Conservation (phyloP, 2,113 vertebrate species). For the Rissa tridactyla region DNA sequence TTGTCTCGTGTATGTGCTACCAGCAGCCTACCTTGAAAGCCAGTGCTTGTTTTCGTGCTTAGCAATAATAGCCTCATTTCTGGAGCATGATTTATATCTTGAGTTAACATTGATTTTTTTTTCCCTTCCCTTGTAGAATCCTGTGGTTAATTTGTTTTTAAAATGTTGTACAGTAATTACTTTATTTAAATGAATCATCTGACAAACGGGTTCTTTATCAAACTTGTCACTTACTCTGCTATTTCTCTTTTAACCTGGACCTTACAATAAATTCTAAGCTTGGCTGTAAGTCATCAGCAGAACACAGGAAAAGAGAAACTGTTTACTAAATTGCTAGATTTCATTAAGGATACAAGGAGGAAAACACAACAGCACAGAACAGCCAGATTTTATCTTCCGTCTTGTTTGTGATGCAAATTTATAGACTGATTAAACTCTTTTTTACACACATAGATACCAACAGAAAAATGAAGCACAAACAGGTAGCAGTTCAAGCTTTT, state of each 20-base stretch:
- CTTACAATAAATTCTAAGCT: background rate
- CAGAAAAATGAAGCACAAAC: background rate
- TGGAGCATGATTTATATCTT: background rate
- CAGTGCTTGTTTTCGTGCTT: background rate
- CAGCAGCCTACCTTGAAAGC: background rate
- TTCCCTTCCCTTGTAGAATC: background rate
- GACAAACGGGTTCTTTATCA: background rate
- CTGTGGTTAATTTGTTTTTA: slow-evolving; percentile 24
- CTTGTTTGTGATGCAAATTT: background rate
- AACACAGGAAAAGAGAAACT: background rate
- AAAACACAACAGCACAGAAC: background rate
- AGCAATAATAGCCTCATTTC: background rate
- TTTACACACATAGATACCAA: background rate
- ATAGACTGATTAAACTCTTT: background rate
- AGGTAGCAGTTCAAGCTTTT: background rate
- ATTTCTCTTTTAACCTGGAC: slow-evolving; percentile 37
- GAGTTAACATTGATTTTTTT: background rate
- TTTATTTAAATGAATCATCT: slow-evolving; percentile 38
- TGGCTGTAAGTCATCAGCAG: background rate
- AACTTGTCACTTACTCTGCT: background rate
- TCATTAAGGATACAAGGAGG: background rate
- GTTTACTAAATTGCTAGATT: background rate
- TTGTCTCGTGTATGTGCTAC: background rate
- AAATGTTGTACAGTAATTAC: slow-evolving; percentile 4
- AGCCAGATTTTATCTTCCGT: background rate